These are phyloP conservation scores for Pollenia labialis DNA, from an alignment of 2,888 invertebrate genomes.

Conservation along the genomic window DNA sequence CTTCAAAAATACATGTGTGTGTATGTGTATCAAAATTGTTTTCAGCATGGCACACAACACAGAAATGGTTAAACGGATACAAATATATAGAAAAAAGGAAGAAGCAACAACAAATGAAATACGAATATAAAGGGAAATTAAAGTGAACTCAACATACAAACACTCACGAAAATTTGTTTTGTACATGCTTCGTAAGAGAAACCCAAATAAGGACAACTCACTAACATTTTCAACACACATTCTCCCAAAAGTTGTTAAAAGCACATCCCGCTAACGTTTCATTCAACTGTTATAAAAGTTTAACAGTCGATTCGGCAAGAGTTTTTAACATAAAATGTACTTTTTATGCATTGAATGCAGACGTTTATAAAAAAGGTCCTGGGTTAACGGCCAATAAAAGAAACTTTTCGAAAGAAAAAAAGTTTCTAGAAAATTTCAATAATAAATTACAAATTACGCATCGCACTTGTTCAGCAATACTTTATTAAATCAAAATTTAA, in stretches of 20 bases:
- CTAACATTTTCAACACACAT: background rate
- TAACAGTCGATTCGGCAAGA: background rate
- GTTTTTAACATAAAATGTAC: background rate
- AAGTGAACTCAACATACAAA: slow-evolving; percentile 33
- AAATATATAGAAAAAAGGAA: slow-evolving; percentile 47
- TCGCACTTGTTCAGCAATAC: no score
- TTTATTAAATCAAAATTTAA: no score
- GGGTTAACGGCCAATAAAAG: background rate
- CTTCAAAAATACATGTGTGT: background rate
- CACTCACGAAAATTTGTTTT: background rate
- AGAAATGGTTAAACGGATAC: slow-evolving; percentile 56
- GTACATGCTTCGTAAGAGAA: slow-evolving; percentile 33
- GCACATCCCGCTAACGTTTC: slow-evolving; percentile 30
- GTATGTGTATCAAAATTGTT: slow-evolving; percentile 50
- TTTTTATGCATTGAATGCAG: background rate
- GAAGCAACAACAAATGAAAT: slow-evolving; percentile 28
- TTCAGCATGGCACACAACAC: slow-evolving; percentile 53
- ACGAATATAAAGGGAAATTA: slow-evolving; percentile 53
- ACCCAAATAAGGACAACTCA: slow-evolving; percentile 32
- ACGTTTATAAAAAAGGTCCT: background rate
- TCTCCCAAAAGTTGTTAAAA: slow-evolving; percentile 35
- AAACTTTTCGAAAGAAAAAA: no score
- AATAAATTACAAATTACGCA: no score
- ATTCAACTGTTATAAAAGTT: slow-evolving; percentile 5
- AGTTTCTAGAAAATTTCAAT: no score